These are phyloP conservation scores for Apodemia zela DNA, from an alignment of 2,888 invertebrate genomes.

Conservation along the genomic window DNA sequence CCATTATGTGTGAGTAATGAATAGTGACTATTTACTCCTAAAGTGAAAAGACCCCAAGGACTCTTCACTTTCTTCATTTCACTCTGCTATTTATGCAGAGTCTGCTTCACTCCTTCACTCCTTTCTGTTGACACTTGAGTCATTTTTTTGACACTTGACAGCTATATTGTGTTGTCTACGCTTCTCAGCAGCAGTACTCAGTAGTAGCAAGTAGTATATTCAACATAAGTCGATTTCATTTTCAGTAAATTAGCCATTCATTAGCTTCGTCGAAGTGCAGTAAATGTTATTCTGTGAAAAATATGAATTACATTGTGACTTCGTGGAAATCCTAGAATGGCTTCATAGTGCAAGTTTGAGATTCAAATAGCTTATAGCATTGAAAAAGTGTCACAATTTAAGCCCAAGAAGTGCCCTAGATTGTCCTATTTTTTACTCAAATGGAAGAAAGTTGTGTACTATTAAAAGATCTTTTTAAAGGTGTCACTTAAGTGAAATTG, in stretches of 20 bases:
- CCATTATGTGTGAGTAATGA: no score
- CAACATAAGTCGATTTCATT: conserved; percentile 4
- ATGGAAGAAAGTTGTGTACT: conserved; percentile 71
- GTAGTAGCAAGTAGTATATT: no score
- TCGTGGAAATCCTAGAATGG: conserved; percentile 10
- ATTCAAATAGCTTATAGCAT: background rate
- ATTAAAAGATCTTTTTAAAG: conserved; percentile 54
- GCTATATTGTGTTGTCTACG: no score
- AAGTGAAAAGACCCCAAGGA: no score
- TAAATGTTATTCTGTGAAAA: conserved; percentile 12
- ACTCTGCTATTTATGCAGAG: no score
- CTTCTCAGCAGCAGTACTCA: no score
- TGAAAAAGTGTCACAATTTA: background rate
- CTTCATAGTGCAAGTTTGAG: background rate
- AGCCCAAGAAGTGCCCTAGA: conserved; percentile 56
- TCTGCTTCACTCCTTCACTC: no score
- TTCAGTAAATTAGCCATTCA: background rate
- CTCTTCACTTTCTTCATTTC: no score
- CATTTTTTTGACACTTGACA: no score
- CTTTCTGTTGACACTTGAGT: no score
- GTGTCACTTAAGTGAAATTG: conserved; percentile 55
- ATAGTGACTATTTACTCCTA: no score
- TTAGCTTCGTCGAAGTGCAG: background rate
- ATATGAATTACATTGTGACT: background rate
- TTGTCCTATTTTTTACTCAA: conserved; percentile 60